Evolutionary conservation across 2,888 invertebrate species (phyloP), one percentile per base, ranked within the genome.

Genomic region (Epirrhoe tristata): DNA sequence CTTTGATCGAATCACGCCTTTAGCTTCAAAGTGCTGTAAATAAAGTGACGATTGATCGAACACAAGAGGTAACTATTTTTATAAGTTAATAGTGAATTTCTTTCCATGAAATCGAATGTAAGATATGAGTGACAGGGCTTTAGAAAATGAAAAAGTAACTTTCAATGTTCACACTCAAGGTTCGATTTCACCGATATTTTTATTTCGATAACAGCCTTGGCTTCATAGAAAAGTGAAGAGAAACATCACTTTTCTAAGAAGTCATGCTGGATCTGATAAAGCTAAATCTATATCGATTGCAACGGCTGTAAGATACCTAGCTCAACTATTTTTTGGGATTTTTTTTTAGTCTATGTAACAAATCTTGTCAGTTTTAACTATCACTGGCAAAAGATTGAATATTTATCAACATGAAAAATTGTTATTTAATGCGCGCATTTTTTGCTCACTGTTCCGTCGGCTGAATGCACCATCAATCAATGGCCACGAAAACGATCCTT

Each of bases 391-490:
- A 31, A 57, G 32, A 53, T 55, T 68, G 66, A 79, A 72, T 82
- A 84, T 86, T 81, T 81, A 84, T 85, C 85, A 85, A 82, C 80
- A 79, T 89, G 87, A 89, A 87, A 89, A 86, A 89, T 87, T 81
- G 86, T 75, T 86, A 82, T 88, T 86, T 88, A 87, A 89, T 86
- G 82, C 82, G 80, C 71, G 77, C 70, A 72, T 76, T 80, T 88
- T 86, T 87, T 79, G 78, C 77, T 62, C 58, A 77, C 75, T 78
- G 83, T 79, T 80, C 77, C 79, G 61, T 66, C 63, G 67, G 66
- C 65, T 48, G 66, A 66, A 67, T 68, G 52, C 66, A 51, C 43
- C 69, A 74, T 70, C 67, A 69, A 70, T 70, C 70, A 72, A 65
- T 68, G 43, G 63, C 75, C 74, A 52, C 75, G 79, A 81, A 80